Conservation (phyloP, 2,797 vertebrate species). For the Mus spretus region DNA sequence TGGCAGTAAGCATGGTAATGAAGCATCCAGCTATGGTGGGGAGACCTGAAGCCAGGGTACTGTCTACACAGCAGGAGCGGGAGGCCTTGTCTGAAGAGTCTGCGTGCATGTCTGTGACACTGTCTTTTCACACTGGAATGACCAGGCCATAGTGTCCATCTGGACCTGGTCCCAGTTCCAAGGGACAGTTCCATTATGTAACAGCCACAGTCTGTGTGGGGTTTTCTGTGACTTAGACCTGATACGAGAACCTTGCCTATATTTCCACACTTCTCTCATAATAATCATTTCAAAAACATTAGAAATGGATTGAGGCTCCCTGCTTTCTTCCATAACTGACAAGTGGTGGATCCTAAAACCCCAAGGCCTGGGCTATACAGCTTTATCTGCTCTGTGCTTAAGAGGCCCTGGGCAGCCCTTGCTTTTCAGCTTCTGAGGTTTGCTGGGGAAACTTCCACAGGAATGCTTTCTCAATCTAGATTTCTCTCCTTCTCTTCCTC, state of each 20-base stretch:
- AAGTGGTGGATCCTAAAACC: background rate
- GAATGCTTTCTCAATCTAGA: slow-evolving; percentile 22
- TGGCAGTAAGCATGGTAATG: background rate
- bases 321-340: background rate
- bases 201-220: background rate
- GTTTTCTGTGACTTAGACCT: background rate
- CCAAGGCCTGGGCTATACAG: background rate
- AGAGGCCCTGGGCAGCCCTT: background rate
- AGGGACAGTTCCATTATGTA: background rate
- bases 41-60: background rate
- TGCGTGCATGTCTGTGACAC: background rate
- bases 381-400: background rate
- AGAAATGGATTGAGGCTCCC: background rate
- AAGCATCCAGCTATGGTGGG: background rate
- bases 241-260: background rate
- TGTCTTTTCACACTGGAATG: background rate
- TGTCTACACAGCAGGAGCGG: background rate
- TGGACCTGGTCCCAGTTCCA: background rate
- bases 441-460: background rate
- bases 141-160: background rate
- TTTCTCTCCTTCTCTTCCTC: background rate
- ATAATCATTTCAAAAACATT: background rate
- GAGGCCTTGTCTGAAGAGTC: background rate
- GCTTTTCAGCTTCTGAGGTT: background rate
- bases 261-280: background rate